Conservation (phyloP, 2,113 vertebrate genomes). For the Platichthys flesus region DNA sequence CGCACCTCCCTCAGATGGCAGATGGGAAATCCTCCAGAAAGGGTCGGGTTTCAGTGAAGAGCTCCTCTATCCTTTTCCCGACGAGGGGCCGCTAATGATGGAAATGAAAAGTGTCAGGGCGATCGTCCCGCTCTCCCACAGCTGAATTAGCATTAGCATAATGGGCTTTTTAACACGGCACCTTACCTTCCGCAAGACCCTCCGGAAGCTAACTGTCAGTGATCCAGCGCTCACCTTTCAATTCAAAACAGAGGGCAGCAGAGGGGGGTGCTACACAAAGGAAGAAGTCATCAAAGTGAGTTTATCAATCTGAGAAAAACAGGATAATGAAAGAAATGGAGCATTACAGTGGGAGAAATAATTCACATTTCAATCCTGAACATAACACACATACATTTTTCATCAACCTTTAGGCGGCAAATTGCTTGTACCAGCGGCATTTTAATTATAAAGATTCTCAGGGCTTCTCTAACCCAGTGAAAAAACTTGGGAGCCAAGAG, state of each 20-base stretch:
- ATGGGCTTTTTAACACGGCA: slow-evolving; percentile 76
- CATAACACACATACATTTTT: slow-evolving; percentile 63
- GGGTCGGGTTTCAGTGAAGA: slow-evolving; percentile 67
- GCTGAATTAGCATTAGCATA: slow-evolving; percentile 78
- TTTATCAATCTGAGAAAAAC: slow-evolving; percentile 43
- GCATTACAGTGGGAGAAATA: slow-evolving; percentile 28
- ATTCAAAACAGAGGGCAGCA: slow-evolving; percentile 50
- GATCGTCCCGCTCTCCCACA: slow-evolving; percentile 45
- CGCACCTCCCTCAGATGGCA: slow-evolving; percentile 45
- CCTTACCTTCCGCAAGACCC: slow-evolving; percentile 68
- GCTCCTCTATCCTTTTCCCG: slow-evolving; percentile 51
- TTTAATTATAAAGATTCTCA: slow-evolving; percentile 64
- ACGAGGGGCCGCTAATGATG: slow-evolving; percentile 60
- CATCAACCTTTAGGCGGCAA: slow-evolving; percentile 52
- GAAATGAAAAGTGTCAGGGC: slow-evolving; percentile 63
- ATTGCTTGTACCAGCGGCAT: slow-evolving; percentile 54
- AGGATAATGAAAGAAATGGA: slow-evolving; percentile 32
- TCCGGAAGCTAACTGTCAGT: slow-evolving; percentile 55
- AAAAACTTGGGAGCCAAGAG: slow-evolving; percentile 15
- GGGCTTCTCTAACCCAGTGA: slow-evolving; percentile 10
- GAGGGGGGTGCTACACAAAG: slow-evolving; percentile 40
- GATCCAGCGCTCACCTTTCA: slow-evolving; percentile 63
- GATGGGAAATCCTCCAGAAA: slow-evolving; percentile 51
- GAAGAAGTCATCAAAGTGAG: slow-evolving; percentile 56
- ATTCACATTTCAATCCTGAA: slow-evolving; percentile 49